A percentile compares a stretch with the other conserved stretches of the same genome.
Conservation (phyloP, 1,140 invertebrate genomes). For the Nebria ingens region DNA sequence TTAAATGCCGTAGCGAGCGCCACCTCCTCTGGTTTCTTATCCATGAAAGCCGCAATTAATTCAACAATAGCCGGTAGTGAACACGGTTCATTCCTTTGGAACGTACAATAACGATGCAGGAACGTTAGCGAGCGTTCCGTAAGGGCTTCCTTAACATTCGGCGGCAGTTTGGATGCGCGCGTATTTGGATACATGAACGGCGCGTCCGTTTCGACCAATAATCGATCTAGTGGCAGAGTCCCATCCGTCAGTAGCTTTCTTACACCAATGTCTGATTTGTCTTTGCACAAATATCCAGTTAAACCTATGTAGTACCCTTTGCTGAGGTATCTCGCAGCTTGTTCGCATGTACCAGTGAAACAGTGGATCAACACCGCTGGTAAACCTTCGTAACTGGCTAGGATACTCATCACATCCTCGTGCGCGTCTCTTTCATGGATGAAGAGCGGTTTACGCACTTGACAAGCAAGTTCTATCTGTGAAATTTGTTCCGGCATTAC, state of each 20-base stretch:
- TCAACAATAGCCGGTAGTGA: slow-evolving; percentile 86
- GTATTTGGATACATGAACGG: slow-evolving; percentile 96
- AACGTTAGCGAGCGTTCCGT: slow-evolving; percentile 66
- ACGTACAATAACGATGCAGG: slow-evolving; percentile 74
- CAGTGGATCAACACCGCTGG: slow-evolving; percentile 84
- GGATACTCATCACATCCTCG: slow-evolving; percentile 58
- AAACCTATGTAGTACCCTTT: slow-evolving; percentile 80
- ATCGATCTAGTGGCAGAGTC: slow-evolving; percentile 67
- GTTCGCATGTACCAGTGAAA: slow-evolving; percentile 79
- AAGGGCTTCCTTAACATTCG: slow-evolving; percentile 73
- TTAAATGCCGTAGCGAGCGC: slow-evolving; percentile 88
- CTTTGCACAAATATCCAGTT: slow-evolving; percentile 86
- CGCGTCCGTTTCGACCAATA: slow-evolving; percentile 85
- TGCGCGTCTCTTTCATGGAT: slow-evolving; percentile 88
- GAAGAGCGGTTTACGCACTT: slow-evolving; percentile 78
- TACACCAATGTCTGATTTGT: slow-evolving; percentile 84
- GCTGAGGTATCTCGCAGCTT: slow-evolving; percentile 77
- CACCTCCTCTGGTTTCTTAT: slow-evolving; percentile 77
- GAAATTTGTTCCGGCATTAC: slow-evolving; percentile 11
- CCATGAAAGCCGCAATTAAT: slow-evolving; percentile 85
- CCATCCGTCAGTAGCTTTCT: slow-evolving; percentile 71
- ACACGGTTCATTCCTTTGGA: slow-evolving; percentile 93
- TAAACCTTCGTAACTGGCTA: slow-evolving; percentile 47
- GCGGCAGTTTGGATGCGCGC: slow-evolving; percentile 79
- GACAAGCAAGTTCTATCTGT: slow-evolving; percentile 73